These are phyloP conservation scores for Gymnocheta viridis DNA, from an alignment of 2,888 invertebrate species.

Conservation along the genomic window DNA sequence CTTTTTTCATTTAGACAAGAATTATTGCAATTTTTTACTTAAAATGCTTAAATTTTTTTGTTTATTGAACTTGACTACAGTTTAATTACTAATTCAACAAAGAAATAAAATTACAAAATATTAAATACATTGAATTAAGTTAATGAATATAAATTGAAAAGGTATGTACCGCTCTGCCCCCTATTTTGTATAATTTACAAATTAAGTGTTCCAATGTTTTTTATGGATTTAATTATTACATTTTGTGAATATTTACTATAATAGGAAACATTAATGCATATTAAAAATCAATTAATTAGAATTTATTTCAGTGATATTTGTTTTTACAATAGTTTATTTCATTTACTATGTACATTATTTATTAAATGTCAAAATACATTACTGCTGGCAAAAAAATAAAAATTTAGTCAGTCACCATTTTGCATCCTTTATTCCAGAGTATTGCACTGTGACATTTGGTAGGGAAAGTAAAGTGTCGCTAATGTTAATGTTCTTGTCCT, in stretches of 20 bases:
- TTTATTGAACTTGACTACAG: conserved; percentile 10
- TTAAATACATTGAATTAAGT: conserved; percentile 27
- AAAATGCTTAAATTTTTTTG: conserved; percentile 23
- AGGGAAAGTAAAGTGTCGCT: not conserved
- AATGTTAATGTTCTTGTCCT: not conserved
- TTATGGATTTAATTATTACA: conserved; percentile 16
- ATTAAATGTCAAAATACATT: conserved; percentile 61
- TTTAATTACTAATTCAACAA: not conserved
- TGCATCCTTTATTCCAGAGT: conserved; percentile 1
- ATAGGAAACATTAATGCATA: conserved; percentile 2
- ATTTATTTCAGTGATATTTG: conserved; percentile 69
- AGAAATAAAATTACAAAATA: conserved; percentile 8
- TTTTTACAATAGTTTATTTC: conserved; percentile 70
- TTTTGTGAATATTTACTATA: not conserved
- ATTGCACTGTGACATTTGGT: conserved; percentile 25
- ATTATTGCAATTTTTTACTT: conserved; percentile 11
- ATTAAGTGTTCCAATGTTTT: not conserved
- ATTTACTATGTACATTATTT: conserved; percentile 56
- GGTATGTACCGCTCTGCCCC: conserved; percentile 65
- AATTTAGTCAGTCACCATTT: not conserved
- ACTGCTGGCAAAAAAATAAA: not conserved
- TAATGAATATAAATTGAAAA: conserved; percentile 30
- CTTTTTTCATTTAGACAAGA: not conserved
- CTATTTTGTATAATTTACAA: conserved; percentile 34
- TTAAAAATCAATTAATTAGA: conserved; percentile 20